Conservation (phyloP, 30 jellyfish, hydroid and myxozoan species). For the Turritopsis dohrnii region DNA sequence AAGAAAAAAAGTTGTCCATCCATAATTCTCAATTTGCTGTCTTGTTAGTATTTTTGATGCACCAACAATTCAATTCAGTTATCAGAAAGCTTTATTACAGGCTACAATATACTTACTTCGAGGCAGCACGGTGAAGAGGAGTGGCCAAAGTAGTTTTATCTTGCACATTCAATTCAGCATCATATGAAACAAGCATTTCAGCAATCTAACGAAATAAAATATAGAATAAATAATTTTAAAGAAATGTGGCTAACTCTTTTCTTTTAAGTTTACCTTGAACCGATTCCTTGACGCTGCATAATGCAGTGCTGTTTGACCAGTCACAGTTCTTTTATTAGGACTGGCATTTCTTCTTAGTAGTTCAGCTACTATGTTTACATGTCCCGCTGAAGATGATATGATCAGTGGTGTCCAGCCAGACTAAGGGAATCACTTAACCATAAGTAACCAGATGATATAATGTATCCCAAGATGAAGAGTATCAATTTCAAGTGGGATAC, state of each 20-base stretch:
- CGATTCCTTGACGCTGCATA: slow-evolving; percentile 88
- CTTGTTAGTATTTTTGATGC: too few relatives aligned
- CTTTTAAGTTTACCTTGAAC: slow-evolving; percentile 43
- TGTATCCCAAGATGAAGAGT: too few relatives aligned
- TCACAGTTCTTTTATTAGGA: slow-evolving; percentile 40
- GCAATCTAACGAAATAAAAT: slow-evolving; percentile 48
- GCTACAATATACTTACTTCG: slow-evolving; percentile 49
- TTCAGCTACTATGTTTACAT: slow-evolving; percentile 39
- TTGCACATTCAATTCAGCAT: slow-evolving; percentile 67
- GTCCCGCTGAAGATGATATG: slow-evolving; percentile 94
- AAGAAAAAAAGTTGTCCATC: too few relatives aligned
- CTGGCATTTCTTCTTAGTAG: slow-evolving; percentile 53
- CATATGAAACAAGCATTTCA: slow-evolving; percentile 33
- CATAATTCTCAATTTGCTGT: too few relatives aligned
- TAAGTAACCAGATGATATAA: too few relatives aligned
- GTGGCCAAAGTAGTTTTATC: slow-evolving; percentile 84
- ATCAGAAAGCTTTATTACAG: neutral
- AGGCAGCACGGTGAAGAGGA: slow-evolving; percentile 95
- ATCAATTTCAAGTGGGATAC: too few relatives aligned
- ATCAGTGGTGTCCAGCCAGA: slow-evolving; percentile 96
- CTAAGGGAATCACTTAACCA: slow-evolving; percentile 27
- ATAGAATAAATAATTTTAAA: too few relatives aligned
- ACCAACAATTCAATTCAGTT: too few relatives aligned
- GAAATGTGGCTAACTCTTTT: neutral
- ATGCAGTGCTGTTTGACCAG: slow-evolving; percentile 85